Conservation (phyloP, 1,140 invertebrate species). For the Rhopalosiphum maidis region DNA sequence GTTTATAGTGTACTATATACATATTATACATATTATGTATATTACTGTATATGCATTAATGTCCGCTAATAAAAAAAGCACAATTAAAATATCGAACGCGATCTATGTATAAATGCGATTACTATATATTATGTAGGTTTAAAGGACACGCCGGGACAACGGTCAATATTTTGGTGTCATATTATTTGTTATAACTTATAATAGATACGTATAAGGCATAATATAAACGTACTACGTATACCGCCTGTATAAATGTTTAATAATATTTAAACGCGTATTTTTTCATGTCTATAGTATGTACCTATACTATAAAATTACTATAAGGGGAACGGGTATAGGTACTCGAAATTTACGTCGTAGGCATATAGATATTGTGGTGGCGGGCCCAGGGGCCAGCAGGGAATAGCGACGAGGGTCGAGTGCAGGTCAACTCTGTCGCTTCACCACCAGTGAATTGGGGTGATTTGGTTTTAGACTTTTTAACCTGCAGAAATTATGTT, state of each 20-base stretch:
- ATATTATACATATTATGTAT: too few species aligned
- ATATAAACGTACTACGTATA: too few species aligned
- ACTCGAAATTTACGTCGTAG: neutral
- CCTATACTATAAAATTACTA: neutral
- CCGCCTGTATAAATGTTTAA: neutral
- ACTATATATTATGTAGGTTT: neutral
- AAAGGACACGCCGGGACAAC: neutral
- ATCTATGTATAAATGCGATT: neutral
- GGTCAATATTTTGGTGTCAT: neutral
- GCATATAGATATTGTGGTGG: neutral
- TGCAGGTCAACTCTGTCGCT: neutral
- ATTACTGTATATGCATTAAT: too few species aligned
- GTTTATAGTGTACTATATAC: too few species aligned
- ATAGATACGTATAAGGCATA: too few species aligned
- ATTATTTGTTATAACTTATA: neutral
- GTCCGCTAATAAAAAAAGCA: neutral
- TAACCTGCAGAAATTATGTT: neutral
- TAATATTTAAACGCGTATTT: neutral
- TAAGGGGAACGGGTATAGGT: neutral
- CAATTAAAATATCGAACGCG: neutral
- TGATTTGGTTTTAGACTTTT: neutral
- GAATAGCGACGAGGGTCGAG: neutral
- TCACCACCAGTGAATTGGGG: neutral
- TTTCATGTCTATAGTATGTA: neutral
- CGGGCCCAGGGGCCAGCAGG: too few species aligned